phyloP scores from a whole-genome alignment of 2,797 vertebrate species.

The Crocodylus rhombifer region DNA sequence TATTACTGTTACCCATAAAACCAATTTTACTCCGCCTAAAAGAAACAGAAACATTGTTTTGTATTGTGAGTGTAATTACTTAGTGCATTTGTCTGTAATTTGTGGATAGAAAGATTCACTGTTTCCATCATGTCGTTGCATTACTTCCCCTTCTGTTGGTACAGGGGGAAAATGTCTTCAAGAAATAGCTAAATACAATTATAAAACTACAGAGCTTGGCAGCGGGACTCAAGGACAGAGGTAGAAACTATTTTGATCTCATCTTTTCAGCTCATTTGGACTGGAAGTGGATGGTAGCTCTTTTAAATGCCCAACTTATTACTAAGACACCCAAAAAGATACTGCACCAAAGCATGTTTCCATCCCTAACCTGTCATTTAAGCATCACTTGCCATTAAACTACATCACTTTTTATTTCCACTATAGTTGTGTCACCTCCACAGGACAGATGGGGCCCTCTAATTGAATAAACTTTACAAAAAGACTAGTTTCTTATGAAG shows the following conservation, averaged over 20 bases:
- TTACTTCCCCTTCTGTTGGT: background rate
- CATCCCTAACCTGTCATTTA: background rate
- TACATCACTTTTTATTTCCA: background rate
- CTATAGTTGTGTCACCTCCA: background rate
- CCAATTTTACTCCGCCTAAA: background rate
- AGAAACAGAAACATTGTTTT: slow-evolving; percentile 36
- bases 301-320: background rate
- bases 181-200: background rate
- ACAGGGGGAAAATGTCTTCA: background rate
- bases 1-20: slow-evolving; percentile 33
- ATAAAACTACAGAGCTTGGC: background rate
- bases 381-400: background rate
- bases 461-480: background rate
- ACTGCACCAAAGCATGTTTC: background rate
- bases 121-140: background rate
- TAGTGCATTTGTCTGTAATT: background rate
- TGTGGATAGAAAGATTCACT: background rate
- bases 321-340: background rate
- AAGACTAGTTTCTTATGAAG: background rate
- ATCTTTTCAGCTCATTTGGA: background rate
- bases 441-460: background rate
- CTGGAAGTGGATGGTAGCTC: background rate
- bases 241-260: background rate
- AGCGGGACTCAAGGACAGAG: background rate
- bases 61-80: background rate